Base-by-base conservation (phyloP, 2,888 invertebrate genomes). In the Dryobota labecula region DNA sequence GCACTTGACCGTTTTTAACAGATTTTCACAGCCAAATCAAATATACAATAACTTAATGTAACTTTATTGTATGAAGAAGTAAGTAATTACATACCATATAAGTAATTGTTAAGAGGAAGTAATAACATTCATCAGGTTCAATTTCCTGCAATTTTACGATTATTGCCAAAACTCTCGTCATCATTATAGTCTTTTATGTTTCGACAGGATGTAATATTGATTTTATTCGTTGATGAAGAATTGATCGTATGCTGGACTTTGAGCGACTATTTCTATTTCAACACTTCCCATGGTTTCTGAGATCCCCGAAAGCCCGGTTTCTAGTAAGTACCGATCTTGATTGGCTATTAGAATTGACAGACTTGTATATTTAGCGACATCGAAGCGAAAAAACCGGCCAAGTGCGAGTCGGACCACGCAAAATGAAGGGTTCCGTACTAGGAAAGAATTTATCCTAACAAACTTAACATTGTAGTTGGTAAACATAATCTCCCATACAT, bases 131-230 rank as follows among this genome's bases (percentile, higher is more conserved):
- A 69, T 79, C 62, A 36, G 15, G 68, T 63, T 54, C 47, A 49
- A 78, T 73, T 82, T 79, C 79, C 79, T 77, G 82, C 45, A 69
- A 82, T 69, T 78, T 79, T 69, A 82, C 57, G 73, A 73, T 49
- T 65, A 73, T 77, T 78, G 82, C 68, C 45, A 78, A 82, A 79
- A 73, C 43, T 30, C 61, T 53, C 53, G 82, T 43, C 73, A 36
- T 78, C 49, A 73, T 65, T 73, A 72, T 24, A 45, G 43, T 41
- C 38, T 72, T 60, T 63, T 67, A 68, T 49, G 41, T 61, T 15
- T 30, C 3, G 51, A 72, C 82, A 72, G 79, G 78, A 79, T 62
- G 66, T 77, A 51, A 60, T 64, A 67, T 67, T 72, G 73, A 65
- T 77, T 82, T 82, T 72, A 68, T 73, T 82, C 33, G 53, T 68